Evolutionary conservation across 2,888 invertebrate genomes (phyloP), one percentile per base, ranked within the genome.

Genomic region (Dryadula phaetusa): DNA sequence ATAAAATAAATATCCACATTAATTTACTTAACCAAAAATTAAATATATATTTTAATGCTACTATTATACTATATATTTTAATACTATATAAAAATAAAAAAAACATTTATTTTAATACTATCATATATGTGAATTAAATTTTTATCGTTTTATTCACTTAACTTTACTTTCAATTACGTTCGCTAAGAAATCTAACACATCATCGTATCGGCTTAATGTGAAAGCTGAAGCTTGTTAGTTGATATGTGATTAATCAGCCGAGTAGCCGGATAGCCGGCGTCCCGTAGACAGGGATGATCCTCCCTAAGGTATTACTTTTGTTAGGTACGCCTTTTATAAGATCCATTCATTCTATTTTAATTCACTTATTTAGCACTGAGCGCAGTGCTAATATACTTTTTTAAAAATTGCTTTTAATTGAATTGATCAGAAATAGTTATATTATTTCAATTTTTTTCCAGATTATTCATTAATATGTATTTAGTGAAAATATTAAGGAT

Each of bases 241-340:
- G 75, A 76, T 77, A 78, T 75, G 75, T 74, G 76, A 78, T 77
- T 78, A 77, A 76, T 76, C 74, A 75, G 70, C 28, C 62, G 63
- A 62, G 56, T 22, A 73, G 74, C 63, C 72, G 70, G 69, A 70
- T 73, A 71, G 70, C 65, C 71, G 67, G 46, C 66, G 68, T 63
- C 67, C 64, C 63, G 71, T 70, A 69, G 70, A 72, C 63, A 66
- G 60, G 68, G 75, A 70, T 74, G 69, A 71, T 70, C 73, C 70
- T 32, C 63, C 61, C 63, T 53, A 67, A 64, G 66, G 70, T 68
- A 67, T 54, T 67, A 12, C 37, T 37, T 37, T 37, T 37, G 37
- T 37, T 3, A 37, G 12, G 66, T 46, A 60, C 66, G 42, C 60
- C 47, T 58, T 69, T 63, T 66, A 37, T 58, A 69, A 62, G 46